Evolutionary conservation across 2,888 invertebrate species (phyloP).

Genomic region (Nineta flava): DNA sequence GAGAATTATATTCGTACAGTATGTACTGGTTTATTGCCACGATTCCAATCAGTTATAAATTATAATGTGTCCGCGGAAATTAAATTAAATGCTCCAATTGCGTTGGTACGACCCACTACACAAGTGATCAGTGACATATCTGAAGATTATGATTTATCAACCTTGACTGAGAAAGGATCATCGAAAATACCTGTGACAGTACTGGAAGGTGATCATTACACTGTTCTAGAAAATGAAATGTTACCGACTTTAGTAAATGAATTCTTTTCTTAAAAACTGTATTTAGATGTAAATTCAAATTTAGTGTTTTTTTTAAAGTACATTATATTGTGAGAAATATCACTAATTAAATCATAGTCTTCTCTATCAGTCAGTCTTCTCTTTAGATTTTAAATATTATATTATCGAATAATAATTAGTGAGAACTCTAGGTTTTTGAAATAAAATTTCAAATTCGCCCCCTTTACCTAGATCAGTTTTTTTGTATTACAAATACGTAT

Average conservation of each 20-base stretch:
- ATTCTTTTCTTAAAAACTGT: neutral
- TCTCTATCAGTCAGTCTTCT: too few species aligned
- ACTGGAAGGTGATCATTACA: constrained; percentile 54
- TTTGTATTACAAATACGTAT: too few species aligned
- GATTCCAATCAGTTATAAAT: neutral
- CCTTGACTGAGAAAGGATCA: constrained; percentile 34
- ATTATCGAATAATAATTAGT: too few species aligned
- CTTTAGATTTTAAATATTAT: too few species aligned
- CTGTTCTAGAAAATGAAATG: constrained; percentile 43
- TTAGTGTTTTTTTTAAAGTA: too few species aligned
- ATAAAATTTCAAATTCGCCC: too few species aligned
- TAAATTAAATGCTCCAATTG: constrained; percentile 36
- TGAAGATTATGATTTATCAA: constrained; percentile 49
- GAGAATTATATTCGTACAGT: neutral
- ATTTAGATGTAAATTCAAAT: too few species aligned
- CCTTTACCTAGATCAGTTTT: too few species aligned
- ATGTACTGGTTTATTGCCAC: neutral
- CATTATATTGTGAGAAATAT: too few species aligned
- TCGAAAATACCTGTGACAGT: constrained; percentile 36
- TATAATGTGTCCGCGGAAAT: neutral
- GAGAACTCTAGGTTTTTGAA: too few species aligned
- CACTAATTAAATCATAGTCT: too few species aligned
- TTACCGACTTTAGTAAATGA: neutral
- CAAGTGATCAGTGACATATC: constrained; percentile 33
- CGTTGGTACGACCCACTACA: constrained; percentile 45